A percentile compares a stretch with the other conserved stretches of the same genome.
Conservation (phyloP, 2,113 vertebrate species). For the Leucosticte australis region DNA sequence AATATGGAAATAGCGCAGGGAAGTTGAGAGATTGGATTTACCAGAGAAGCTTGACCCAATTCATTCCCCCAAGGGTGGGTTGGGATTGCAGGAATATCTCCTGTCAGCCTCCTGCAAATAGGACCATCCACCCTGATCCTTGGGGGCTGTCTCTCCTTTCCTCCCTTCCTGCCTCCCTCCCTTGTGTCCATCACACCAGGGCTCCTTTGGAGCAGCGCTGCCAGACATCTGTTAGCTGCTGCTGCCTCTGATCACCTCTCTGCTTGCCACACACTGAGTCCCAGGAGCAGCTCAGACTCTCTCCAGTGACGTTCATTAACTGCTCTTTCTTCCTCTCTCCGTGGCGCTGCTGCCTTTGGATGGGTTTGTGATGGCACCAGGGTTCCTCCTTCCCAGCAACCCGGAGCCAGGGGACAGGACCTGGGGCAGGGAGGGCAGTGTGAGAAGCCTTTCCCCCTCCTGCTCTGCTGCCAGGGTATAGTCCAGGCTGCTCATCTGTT, state of each 20-base stretch:
- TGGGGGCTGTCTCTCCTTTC: neutral
- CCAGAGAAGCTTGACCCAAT: neutral
- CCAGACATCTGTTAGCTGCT: neutral
- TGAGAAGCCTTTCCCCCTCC: neutral
- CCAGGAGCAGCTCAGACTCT: neutral
- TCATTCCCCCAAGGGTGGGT: neutral
- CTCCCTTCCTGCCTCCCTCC: neutral
- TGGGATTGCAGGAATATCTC: neutral
- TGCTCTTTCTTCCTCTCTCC: neutral
- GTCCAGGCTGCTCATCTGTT: neutral
- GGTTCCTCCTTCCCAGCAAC: neutral
- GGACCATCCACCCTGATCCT: neutral
- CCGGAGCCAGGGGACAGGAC: neutral
- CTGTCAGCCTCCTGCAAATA: neutral
- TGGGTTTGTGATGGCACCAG: neutral
- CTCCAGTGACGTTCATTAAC: neutral
- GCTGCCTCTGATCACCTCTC: neutral
- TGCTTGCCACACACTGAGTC: neutral
- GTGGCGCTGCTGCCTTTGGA: neutral
- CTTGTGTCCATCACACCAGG: neutral
- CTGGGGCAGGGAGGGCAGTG: neutral
- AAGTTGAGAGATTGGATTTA: neutral
- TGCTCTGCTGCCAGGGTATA: neutral
- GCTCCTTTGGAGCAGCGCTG: neutral
- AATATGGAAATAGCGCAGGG: neutral